Evolutionary conservation across 2,888 invertebrate genomes (phyloP), one percentile per base, ranked within the genome.

Genomic region (Drosophila multiciliata): DNA sequence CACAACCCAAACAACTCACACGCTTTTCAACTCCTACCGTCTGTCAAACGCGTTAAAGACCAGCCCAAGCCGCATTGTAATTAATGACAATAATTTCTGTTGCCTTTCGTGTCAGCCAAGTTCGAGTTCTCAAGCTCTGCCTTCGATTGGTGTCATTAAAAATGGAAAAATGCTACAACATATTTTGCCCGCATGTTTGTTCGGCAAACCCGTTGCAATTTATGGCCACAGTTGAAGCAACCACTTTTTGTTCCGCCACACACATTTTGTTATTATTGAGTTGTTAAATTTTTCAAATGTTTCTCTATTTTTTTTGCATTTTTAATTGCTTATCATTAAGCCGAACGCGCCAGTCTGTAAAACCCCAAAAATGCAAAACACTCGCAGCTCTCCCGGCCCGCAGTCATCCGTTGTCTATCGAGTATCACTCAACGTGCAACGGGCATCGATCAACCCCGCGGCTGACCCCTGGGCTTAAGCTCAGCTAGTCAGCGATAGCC

Each of bases 61-160:
- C 73, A 70, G 82, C 82, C 69, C 82, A 71, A 66, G 85, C 65
- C 38, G 52, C 76, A 82, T 84, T 87, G 79, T 90, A 89, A 87
- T 89, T 87, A 87, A 90, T 89, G 87, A 82, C 90, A 90, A 89
- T 90, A 87, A 85, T 89, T 89, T 87, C 77, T 81, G 88, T 75
- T 89, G 81, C 90, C 89, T 89, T 90, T 82, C 73, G 72, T 74
- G 70, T 73, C 70, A 60, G 73, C 23, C 60, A 23, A 57, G 66
- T 48, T 42, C 26, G 59, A 48, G 60, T 36, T 69, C 49, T 80
- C 74, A 60, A 48, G 70, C 65, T 70, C 81, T 78, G 60, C 75
- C 81, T 83, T 74, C 81, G 73, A 83, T 81, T 78, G 77, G 80
- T 79, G 82, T 75, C 89, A 89, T 90, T 87, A 87, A 87, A 80